Evolutionary conservation across 1,140 invertebrate species (phyloP).

Genomic region (Scaptomyza graminum): DNA sequence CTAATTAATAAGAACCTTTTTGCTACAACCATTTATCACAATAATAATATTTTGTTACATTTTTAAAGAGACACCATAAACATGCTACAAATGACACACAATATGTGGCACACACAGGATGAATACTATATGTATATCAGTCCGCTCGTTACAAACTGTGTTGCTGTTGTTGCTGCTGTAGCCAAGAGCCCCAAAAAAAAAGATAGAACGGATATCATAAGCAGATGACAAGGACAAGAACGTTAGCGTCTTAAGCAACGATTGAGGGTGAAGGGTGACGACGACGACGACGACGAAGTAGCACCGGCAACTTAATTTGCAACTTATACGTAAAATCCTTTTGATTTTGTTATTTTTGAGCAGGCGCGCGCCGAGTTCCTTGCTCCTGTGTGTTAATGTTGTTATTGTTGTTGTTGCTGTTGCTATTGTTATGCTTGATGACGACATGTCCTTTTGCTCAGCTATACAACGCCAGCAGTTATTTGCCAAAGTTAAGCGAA

Average conservation of each 20-base stretch:
- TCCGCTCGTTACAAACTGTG: background rate
- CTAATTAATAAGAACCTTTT: background rate
- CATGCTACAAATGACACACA: background rate
- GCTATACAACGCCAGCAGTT: constrained; percentile 70
- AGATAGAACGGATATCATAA: constrained; percentile 72
- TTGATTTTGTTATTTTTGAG: constrained; percentile 75
- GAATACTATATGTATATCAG: background rate
- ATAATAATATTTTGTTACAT: background rate
- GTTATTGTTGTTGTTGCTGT: constrained; percentile 10
- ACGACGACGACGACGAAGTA: constrained; percentile 41
- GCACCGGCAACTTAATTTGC: constrained; percentile 74
- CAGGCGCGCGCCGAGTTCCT: constrained; percentile 32
- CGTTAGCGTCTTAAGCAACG: constrained; percentile 2
- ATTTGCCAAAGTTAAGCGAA: constrained; percentile 75
- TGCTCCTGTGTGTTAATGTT: background rate
- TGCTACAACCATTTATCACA: background rate
- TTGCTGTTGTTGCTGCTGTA: background rate
- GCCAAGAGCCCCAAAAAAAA: constrained; percentile 51
- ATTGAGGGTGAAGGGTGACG: too few relatives aligned
- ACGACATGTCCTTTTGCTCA: constrained; percentile 49
- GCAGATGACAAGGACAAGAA: constrained; percentile 57
- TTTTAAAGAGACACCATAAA: background rate
- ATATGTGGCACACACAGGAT: background rate
- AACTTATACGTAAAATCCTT: constrained; percentile 80
- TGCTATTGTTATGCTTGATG: constrained; percentile 40